Evolutionary conservation across 2,797 vertebrate species (phyloP).

Genomic region (Tinamus major): DNA sequence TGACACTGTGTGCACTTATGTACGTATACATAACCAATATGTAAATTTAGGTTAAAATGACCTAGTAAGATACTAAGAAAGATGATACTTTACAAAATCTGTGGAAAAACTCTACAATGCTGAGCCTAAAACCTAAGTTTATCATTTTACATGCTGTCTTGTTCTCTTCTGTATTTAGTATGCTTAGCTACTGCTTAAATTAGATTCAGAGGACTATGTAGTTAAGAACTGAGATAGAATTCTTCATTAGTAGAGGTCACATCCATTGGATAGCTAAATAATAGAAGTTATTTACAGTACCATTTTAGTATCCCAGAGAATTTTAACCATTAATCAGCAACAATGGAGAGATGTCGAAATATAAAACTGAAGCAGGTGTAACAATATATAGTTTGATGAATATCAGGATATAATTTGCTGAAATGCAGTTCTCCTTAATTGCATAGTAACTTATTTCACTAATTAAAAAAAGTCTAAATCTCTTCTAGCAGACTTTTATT

Average conservation of each 20-base stretch:
- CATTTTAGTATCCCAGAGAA: background rate
- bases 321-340: conserved; percentile 4
- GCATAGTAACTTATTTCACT: background rate
- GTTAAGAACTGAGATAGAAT: conserved; percentile 19
- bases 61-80: conserved; percentile 1
- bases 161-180: conserved; percentile 7
- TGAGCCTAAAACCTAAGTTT: background rate
- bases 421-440: conserved; percentile 4
- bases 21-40: background rate
- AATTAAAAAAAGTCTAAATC: background rate
- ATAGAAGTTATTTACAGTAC: conserved; percentile 24
- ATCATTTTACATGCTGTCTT: background rate
- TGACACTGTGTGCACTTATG: background rate
- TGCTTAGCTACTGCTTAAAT: conserved; percentile 12
- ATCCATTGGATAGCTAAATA: conserved; percentile 16
- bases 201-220: background rate
- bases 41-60: conserved; percentile 33
- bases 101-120: background rate
- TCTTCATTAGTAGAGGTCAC: background rate
- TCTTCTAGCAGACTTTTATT: background rate
- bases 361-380: background rate
- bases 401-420: background rate
- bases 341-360: background rate
- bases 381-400: background rate
- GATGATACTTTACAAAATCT: background rate